Base-by-base conservation (phyloP, 2,888 invertebrate species). In the Hymenopus coronatus region DNA sequence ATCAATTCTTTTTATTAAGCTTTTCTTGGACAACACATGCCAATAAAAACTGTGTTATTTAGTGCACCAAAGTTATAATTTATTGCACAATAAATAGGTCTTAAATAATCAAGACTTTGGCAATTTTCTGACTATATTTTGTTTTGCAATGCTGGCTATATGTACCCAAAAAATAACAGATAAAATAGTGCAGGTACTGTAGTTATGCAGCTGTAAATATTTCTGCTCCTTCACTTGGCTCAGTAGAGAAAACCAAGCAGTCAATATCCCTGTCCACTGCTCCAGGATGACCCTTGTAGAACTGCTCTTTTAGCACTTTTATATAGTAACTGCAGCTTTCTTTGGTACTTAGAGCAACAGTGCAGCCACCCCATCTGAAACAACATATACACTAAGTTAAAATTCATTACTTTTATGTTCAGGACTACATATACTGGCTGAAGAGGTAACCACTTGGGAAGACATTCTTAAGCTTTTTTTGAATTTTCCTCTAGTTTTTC, bases 281-380 rank as follows among this genome's bases (percentile, higher is more conserved):
- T 88, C 94, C 94, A 90, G 95, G 94, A 91, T 94, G 92, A 89
- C 94, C 93, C 33, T 94, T 93, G 92, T 97, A 98, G 93, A 96
- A 98, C 89, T 96, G 94, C 88, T 95, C 94, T 92, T 96, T 96
- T 88, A 98, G 93, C 87, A 94, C 94, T 28, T 95, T 93, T 84
- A 98, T 95, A 92, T 97, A 98, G 90, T 94, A 93, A 25, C 95
- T 93, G 9, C 96, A 96, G 90, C 95, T 94, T 86, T 95, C 95
- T 89, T 95, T 94, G 0, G 95, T 94, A 88, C 97, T 96, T 91
- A 99, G 94, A 28, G 98, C 98, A 20, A 99, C 98, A 88, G 97
- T 96, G 93, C 99, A 99, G 8, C 99, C 99, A 82, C 99, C 99
- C 99, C 99, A 99, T 12, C 97, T 97, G 91, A n/a, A 91, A 92